Percentiles rank a stretch among this genome's conserved stretches.
Conservation (phyloP, 92 coral and sea anemone genomes). For the Parazoanthus darwini region DNA sequence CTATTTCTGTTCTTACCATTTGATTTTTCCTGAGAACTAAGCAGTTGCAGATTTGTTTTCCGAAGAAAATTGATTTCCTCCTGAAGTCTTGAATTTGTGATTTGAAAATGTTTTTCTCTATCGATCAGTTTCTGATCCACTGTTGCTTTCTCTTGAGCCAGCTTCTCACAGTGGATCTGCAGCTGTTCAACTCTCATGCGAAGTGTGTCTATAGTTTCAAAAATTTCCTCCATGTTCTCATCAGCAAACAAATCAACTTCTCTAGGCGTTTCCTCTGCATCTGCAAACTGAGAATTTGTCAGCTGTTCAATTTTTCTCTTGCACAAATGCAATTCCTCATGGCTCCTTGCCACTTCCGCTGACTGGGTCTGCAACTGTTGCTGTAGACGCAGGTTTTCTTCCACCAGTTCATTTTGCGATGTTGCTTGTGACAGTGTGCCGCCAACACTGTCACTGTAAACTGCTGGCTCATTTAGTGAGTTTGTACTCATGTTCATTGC, state of each 20-base stretch:
- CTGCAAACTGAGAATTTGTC: slow-evolving; percentile 39
- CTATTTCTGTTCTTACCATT: slow-evolving; percentile 37
- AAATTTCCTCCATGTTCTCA: slow-evolving; percentile 91
- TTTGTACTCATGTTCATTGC: slow-evolving; percentile 7
- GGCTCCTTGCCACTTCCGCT: slow-evolving; percentile 39
- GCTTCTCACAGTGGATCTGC: slow-evolving; percentile 87
- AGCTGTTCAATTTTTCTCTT: slow-evolving; percentile 43
- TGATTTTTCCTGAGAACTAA: slow-evolving; percentile 45
- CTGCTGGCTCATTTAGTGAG: background rate
- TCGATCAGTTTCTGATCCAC: slow-evolving; percentile 77
- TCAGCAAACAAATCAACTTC: slow-evolving; percentile 91
- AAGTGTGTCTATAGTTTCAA: slow-evolving; percentile 85
- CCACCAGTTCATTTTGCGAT: slow-evolving; percentile 41
- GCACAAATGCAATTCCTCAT: slow-evolving; percentile 38
- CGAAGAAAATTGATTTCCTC: slow-evolving; percentile 71
- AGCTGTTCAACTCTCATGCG: slow-evolving; percentile 86
- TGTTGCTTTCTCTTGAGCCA: slow-evolving; percentile 67
- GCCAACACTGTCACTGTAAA: background rate
- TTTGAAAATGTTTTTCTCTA: slow-evolving; percentile 76
- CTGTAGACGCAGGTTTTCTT: slow-evolving; percentile 31
- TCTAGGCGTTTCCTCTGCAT: slow-evolving; percentile 73
- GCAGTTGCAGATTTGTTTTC: slow-evolving; percentile 75
- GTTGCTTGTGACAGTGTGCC: slow-evolving; percentile 2
- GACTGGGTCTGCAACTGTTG: slow-evolving; percentile 33
- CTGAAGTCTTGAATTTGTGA: slow-evolving; percentile 53